A percentile compares a stretch with the other conserved stretches of the same genome.
phyloP scores from a whole-genome alignment of 2,113 vertebrate species.

The Ictalurus furcatus region DNA sequence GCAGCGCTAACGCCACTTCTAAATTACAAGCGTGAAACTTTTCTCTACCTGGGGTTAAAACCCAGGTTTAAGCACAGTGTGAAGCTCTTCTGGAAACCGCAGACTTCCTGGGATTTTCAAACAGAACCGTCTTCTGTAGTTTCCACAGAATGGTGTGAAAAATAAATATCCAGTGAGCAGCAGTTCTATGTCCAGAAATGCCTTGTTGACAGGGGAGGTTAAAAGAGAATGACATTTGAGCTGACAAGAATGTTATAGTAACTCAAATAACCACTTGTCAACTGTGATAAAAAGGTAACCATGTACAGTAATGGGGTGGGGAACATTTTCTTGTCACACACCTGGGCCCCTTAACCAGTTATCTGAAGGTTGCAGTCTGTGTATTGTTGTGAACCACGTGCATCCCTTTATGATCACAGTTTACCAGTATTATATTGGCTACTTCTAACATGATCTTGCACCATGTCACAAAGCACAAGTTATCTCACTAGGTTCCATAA shows the following conservation, averaged over 20 bases:
- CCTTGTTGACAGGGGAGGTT: neutral
- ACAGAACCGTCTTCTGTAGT: neutral
- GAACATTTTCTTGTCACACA: neutral
- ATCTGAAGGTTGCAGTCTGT: too few species aligned
- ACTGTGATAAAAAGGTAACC: neutral
- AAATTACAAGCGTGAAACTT: too few species aligned
- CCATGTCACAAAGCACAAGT: neutral
- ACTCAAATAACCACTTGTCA: neutral
- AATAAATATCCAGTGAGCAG: neutral
- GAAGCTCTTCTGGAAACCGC: neutral
- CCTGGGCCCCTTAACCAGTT: neutral
- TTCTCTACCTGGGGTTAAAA: too few species aligned
- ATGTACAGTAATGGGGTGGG: neutral
- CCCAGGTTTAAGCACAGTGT: too few species aligned
- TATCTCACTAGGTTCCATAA: neutral
- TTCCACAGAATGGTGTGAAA: neutral
- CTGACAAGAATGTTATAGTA: neutral
- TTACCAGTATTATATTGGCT: neutral
- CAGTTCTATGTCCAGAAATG: neutral
- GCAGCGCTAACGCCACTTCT: too few species aligned
- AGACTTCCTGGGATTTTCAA: neutral
- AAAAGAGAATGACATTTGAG: neutral
- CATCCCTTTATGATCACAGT: too few species aligned
- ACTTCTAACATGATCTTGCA: neutral
- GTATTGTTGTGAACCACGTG: too few species aligned